These are phyloP conservation scores for Argyrosomus regius DNA, from an alignment of 2,797 vertebrate genomes.

Conservation along the genomic window DNA sequence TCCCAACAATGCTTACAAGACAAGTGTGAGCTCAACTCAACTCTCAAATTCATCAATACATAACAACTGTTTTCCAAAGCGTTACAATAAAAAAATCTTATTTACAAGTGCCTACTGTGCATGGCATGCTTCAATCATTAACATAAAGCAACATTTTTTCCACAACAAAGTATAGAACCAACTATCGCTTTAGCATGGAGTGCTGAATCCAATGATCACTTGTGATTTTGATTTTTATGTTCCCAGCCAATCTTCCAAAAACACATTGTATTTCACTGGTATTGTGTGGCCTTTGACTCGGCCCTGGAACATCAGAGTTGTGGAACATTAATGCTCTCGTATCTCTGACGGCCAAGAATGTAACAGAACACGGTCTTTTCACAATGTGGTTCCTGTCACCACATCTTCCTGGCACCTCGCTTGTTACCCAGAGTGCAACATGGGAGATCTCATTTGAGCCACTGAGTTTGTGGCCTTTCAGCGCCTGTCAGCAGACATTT, in stretches of 20 bases:
- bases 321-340: constrained; percentile 28
- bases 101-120: too few relatives aligned
- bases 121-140: not conserved
- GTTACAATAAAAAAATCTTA: not conserved
- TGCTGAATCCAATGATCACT: not conserved
- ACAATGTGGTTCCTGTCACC: constrained; percentile 51
- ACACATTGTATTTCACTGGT: not conserved
- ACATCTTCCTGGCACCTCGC: constrained; percentile 47
- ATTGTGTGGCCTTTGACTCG: constrained; percentile 21
- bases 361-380: constrained; percentile 24
- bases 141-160: not conserved
- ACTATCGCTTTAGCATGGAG: too few relatives aligned
- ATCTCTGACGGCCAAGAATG: constrained; percentile 1
- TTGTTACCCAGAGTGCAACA: constrained; percentile 70
- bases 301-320: constrained; percentile 1
- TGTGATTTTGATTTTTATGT: not conserved
- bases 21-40: constrained; percentile 2
- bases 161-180: not conserved
- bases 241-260: not conserved
- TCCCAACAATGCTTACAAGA: not conserved
- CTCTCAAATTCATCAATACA: not conserved
- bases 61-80: not conserved
- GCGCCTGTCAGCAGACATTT: constrained; percentile 45
- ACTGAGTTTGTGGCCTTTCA: constrained; percentile 58
- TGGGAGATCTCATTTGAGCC: constrained; percentile 58